These are phyloP conservation scores for Capromys pilorides DNA, from an alignment of 2,797 vertebrate species.

Conservation along the genomic window DNA sequence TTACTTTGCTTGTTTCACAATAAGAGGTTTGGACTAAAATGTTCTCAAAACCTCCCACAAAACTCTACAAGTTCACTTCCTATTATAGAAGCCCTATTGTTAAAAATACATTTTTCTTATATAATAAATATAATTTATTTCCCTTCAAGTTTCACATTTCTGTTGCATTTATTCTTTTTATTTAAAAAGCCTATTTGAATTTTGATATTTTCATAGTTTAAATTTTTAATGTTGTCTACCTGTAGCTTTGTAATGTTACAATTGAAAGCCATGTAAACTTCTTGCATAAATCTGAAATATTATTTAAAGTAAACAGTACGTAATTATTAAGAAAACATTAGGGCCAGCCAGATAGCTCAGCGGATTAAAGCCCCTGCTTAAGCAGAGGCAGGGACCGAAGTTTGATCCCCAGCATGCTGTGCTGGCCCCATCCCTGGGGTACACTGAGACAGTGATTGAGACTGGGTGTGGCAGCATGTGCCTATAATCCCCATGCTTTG, in stretches of 20 bases:
- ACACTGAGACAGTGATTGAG: no score
- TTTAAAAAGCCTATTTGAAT: neutral
- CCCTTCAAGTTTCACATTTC: neutral
- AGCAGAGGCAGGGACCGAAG: no score
- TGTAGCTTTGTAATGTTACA: neutral
- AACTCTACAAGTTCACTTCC: neutral
- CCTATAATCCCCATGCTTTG: no score
- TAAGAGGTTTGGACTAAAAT: neutral
- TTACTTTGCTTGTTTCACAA: neutral
- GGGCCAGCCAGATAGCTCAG: no score
- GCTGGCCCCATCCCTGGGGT: no score
- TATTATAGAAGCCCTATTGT: neutral
- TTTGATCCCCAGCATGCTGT: no score
- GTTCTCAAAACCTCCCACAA: neutral
- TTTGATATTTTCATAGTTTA: neutral
- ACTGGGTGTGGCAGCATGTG: no score
- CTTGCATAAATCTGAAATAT: constrained; percentile 27
- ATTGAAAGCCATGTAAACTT: constrained; percentile 15
- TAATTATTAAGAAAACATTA: neutral
- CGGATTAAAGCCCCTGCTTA: no score
- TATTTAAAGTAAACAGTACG: neutral
- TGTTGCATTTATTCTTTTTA: neutral
- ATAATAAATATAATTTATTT: neutral
- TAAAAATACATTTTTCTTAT: neutral
- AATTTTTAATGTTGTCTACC: neutral